Evolutionary conservation across 2,113 vertebrate genomes (phyloP).

Genomic region (Nibea albiflora): DNA sequence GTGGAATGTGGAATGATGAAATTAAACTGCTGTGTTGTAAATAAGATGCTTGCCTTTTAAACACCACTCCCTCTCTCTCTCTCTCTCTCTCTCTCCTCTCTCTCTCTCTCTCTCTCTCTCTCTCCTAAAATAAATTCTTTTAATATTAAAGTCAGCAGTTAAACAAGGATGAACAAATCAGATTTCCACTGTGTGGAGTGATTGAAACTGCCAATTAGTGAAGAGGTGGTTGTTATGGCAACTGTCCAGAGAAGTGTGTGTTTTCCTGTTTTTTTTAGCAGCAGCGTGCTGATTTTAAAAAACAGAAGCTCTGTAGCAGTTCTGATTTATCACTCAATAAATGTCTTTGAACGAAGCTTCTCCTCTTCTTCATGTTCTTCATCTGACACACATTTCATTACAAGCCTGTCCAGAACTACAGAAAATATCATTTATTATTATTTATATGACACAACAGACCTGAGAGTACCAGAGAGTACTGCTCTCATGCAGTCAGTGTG

Average conservation of each 20-base stretch:
- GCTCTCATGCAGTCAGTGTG: no score
- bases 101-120: not conserved
- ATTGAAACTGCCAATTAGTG: conserved; percentile 8
- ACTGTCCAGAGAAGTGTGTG: conserved; percentile 4
- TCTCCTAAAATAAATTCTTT: no score
- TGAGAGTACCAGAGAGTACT: no score
- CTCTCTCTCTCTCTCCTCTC: not conserved
- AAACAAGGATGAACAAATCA: not conserved
- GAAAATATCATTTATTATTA: not conserved
- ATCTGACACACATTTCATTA: not conserved
- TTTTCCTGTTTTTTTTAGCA: not conserved
- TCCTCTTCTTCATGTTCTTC: not conserved
- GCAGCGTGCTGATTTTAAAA: no score
- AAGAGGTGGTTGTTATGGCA: conserved; percentile 24
- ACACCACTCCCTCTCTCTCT: not conserved
- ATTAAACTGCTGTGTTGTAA: conserved; percentile 13
- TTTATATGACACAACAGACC: not conserved
- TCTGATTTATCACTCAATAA: conserved; percentile 24
- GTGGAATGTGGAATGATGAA: not conserved
- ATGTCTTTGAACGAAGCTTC: not conserved
- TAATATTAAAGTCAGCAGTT: not conserved
- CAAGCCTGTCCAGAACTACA: no score
- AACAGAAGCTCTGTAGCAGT: not conserved
- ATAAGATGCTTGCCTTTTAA: conserved; percentile 7
- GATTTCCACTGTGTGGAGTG: conserved; percentile 64